These are phyloP conservation scores for Struthidea cinerea DNA, from an alignment of 2,113 vertebrate genomes.

Conservation along the genomic window DNA sequence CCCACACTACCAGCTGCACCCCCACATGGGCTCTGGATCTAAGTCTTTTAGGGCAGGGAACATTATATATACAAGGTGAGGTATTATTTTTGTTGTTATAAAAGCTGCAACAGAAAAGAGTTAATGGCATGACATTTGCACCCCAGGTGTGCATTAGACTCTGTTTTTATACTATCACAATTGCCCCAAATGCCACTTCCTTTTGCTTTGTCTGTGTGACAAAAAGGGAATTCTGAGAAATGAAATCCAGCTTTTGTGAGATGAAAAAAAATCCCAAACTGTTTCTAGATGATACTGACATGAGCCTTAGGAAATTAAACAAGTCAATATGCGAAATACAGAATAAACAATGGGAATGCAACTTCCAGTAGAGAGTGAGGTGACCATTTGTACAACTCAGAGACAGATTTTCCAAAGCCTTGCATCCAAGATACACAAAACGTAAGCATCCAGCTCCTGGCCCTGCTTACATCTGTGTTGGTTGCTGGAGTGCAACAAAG, in stretches of 20 bases:
- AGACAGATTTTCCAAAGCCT: constrained; percentile 36
- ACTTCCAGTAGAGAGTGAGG: constrained; percentile 10
- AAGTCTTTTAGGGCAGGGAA: background rate
- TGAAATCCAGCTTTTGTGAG: background rate
- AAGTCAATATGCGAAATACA: background rate
- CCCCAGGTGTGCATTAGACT: background rate
- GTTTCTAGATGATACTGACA: background rate
- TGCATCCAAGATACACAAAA: constrained; percentile 49
- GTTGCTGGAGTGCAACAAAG: constrained; percentile 51
- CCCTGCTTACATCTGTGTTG: background rate
- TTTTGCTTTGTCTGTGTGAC: background rate
- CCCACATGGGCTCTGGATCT: background rate
- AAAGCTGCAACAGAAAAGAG: background rate
- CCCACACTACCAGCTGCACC: background rate
- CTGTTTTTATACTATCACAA: background rate
- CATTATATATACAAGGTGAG: background rate
- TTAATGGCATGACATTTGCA: background rate
- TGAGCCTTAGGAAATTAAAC: constrained; percentile 10
- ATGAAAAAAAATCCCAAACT: background rate
- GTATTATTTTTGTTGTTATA: background rate
- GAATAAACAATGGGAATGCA: constrained; percentile 7
- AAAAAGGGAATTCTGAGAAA: background rate
- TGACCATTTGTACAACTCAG: constrained; percentile 27
- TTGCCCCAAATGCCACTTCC: background rate
- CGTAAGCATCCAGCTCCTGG: background rate